Base-by-base conservation (phyloP, 2,113 vertebrate genomes). In the Pseudorasbora parva region DNA sequence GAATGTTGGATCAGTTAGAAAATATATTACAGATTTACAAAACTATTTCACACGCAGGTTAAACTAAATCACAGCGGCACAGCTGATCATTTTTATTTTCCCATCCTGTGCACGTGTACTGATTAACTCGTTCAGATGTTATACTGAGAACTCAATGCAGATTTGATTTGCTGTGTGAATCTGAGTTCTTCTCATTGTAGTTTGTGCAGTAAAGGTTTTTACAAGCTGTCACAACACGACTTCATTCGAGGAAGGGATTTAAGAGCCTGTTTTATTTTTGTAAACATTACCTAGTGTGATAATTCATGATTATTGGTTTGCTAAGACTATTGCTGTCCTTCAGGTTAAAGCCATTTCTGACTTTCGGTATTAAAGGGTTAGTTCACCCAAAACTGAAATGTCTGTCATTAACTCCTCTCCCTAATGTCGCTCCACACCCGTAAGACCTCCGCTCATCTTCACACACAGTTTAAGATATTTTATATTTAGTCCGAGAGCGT, bases 151-250 rank as follows among this genome's bases (percentile, higher is more conserved):
- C 57, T 47, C n/a, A 45, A 25, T 30, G 77, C 56, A 64, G 5
- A 19, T 47, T 60, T 19, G n/a, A 21, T 62, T 64, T 79, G 77
- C 30, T 79, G 41, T 64, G 77, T 79, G 41, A 59, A 60, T 60
- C 10, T 9, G 17, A 49, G 25, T 47, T 79, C 21, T 64, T 64
- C 56, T 12, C 3, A 27, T 19, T 79, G n/a, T n/a, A n/a, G n/a
- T n/a, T n/a, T n/a, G n/a, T n/a, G 59, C 37, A 49, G 47, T 79
- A 64, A 49, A 80, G 4, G 9, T 5, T 80, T 80, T 80, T 80
- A 66, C 17, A 49, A 80, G 23, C 77, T 49, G 78, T 51, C 23
- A 23, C 27, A 37, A 14, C 57, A 56, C 8, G 8, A 21, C 25
- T 76, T 43, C 4, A 27, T 64, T 25, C 15, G 19, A 43, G 43